Percentiles rank a stretch among this genome's conserved stretches.
phyloP scores from a whole-genome alignment of 2,888 invertebrate genomes.

The Heliconius sara region DNA sequence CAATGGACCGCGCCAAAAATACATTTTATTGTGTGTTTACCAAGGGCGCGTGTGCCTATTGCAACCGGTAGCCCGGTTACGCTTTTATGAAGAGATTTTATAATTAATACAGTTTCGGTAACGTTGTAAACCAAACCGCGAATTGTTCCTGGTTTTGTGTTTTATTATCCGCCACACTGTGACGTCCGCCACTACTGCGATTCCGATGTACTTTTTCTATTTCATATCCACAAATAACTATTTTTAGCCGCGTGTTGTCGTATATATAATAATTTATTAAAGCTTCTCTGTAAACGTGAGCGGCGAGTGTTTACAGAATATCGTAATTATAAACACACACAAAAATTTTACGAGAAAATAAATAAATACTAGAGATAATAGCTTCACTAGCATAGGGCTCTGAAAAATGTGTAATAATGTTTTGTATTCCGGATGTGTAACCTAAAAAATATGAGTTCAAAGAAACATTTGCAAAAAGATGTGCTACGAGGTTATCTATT shows the following conservation, averaged over 20 bases:
- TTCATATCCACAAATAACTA: conserved; percentile 38
- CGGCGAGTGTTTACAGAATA: conserved; percentile 46
- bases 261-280: conserved; percentile 45
- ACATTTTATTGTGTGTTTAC: conserved; percentile 78
- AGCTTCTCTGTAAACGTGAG: conserved; percentile 38
- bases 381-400: conserved; percentile 27
- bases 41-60: conserved; percentile 71
- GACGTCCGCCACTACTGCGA: conserved; percentile 40
- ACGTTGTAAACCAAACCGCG: conserved; percentile 66
- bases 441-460: conserved; percentile 15
- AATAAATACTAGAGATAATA: conserved; percentile 39
- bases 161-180: conserved; percentile 52
- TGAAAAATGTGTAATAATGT: neutral
- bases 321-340: conserved; percentile 44
- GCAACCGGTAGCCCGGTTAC: conserved; percentile 49
- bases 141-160: conserved; percentile 59
- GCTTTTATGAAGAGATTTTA: conserved; percentile 70
- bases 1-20: conserved; percentile 79
- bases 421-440: conserved; percentile 17
- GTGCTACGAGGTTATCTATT: neutral
- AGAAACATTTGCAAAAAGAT: neutral
- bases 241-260: conserved; percentile 43
- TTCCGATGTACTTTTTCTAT: conserved; percentile 37
- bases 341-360: conserved; percentile 41
- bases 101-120: conserved; percentile 63